Conservation (phyloP, 2,888 invertebrate species). For the Dryadula phaetusa region DNA sequence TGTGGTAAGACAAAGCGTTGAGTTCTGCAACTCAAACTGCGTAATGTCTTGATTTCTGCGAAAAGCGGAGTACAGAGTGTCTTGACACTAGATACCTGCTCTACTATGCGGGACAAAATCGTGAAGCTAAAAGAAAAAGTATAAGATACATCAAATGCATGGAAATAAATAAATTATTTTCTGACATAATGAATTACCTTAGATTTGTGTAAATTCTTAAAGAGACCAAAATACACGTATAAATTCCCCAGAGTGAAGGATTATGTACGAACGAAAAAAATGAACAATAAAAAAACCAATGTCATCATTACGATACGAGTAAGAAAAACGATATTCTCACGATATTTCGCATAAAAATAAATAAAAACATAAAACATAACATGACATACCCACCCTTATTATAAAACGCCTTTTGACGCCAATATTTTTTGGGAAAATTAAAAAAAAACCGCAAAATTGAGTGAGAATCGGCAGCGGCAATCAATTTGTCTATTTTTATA, state of each 20-base stretch:
- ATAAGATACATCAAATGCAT: no score
- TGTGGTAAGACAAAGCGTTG: no score
- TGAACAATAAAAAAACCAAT: slow-evolving; percentile 56
- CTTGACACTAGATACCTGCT: no score
- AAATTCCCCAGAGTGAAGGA: slow-evolving; percentile 48
- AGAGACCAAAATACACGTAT: not conserved
- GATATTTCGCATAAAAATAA: slow-evolving; percentile 59
- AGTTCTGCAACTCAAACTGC: no score
- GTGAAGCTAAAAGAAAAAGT: no score
- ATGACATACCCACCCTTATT: slow-evolving; percentile 68
- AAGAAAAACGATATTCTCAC: slow-evolving; percentile 66
- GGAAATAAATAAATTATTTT: no score
- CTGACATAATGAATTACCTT: no score
- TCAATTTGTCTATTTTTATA: no score
- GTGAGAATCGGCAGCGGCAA: slow-evolving; percentile 18
- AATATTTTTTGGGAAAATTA: slow-evolving; percentile 52
- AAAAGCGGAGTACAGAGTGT: no score
- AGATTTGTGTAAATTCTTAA: not conserved
- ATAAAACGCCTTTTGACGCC: not conserved
- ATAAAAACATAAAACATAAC: slow-evolving; percentile 79
- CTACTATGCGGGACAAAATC: no score
- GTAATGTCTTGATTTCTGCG: no score
- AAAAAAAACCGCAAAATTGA: slow-evolving; percentile 68
- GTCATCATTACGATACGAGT: slow-evolving; percentile 68
- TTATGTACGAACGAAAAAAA: slow-evolving; percentile 45